Evolutionary conservation across 2,113 vertebrate species (phyloP).

Genomic region (Takifugu flavidus): DNA sequence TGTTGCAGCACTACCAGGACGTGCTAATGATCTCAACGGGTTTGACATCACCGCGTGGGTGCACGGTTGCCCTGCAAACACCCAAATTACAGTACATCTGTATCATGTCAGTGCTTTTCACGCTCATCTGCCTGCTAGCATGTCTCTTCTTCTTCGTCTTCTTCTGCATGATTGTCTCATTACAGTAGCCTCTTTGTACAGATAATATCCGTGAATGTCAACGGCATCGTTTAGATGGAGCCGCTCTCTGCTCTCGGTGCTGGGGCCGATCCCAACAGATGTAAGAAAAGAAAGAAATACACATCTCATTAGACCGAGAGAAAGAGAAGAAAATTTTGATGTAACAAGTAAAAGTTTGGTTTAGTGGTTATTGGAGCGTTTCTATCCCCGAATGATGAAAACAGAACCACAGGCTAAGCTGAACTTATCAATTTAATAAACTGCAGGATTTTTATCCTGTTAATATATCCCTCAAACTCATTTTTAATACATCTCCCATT

Average conservation of each 20-base stretch:
- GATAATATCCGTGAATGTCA: too few species aligned
- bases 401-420: constrained; percentile 58
- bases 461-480: constrained; percentile 74
- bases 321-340: constrained; percentile 23
- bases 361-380: constrained; percentile 40
- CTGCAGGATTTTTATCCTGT: constrained; percentile 69
- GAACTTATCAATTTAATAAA: constrained; percentile 71
- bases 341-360: constrained; percentile 41
- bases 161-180: too few species aligned
- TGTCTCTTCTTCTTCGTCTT: too few species aligned
- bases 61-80: not conserved
- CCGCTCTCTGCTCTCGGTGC: not conserved
- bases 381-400: constrained; percentile 57
- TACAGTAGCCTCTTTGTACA: too few species aligned
- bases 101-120: too few species aligned
- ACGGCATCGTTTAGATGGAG: too few species aligned
- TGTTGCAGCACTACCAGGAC: too few species aligned
- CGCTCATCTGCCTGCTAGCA: too few species aligned
- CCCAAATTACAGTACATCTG: too few species aligned
- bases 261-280: constrained; percentile 27
- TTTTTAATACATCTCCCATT: constrained; percentile 75
- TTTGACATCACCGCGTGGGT: constrained; percentile 20
- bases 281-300: constrained; percentile 36
- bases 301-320: constrained; percentile 54
- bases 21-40: constrained; percentile 7